phyloP scores from a whole-genome alignment of 1,140 invertebrate species.

The Argopecten irradians region DNA sequence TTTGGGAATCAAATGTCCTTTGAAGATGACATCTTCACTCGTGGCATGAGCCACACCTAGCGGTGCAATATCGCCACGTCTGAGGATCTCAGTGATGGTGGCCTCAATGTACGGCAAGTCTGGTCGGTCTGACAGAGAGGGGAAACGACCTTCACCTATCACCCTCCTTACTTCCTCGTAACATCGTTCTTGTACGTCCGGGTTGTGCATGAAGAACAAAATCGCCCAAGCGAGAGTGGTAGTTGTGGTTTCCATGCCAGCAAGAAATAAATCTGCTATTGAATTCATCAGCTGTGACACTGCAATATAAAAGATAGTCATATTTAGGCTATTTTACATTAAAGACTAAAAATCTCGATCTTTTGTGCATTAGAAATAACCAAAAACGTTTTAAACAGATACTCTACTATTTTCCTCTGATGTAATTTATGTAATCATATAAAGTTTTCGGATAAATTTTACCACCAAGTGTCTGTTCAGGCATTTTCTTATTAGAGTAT shows the following conservation, averaged over 20 bases:
- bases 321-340: neutral
- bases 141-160: conserved; percentile 31
- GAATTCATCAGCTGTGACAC: conserved; percentile 40
- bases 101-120: conserved; percentile 51
- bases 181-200: conserved; percentile 85
- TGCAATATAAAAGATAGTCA: conserved; percentile 36
- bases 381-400: too few species aligned
- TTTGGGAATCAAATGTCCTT: conserved; percentile 69
- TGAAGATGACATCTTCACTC: conserved; percentile 56
- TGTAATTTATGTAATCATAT: too few species aligned
- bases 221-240: conserved; percentile 91
- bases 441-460: too few species aligned
- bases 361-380: too few species aligned
- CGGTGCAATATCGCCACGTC: conserved; percentile 57
- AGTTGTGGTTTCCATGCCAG: conserved; percentile 92
- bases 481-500: too few species aligned
- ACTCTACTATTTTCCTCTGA: conserved; percentile 81
- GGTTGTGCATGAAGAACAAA: conserved; percentile 86
- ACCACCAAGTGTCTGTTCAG: too few species aligned
- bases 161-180: conserved; percentile 89
- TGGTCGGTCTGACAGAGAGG: conserved; percentile 32
- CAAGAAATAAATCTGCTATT: conserved; percentile 87
- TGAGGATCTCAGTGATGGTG: conserved; percentile 49
- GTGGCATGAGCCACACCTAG: conserved; percentile 69
- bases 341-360: too few species aligned